Conservation (phyloP, 2,113 vertebrate species). For the Rhinoptilus africanus region DNA sequence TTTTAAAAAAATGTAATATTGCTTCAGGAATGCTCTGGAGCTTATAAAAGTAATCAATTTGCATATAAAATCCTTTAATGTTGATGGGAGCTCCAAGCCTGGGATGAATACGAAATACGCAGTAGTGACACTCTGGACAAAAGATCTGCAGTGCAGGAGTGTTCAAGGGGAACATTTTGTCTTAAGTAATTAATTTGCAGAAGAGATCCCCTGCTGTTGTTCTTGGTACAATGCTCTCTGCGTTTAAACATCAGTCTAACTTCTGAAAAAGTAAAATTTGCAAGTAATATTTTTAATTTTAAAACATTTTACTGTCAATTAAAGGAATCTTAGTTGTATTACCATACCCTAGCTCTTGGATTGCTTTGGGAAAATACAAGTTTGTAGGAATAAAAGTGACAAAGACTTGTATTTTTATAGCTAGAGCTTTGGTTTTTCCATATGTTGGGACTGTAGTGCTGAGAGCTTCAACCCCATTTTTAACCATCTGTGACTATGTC, state of each 20-base stretch:
- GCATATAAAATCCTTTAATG: constrained; percentile 60
- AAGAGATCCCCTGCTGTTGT: constrained; percentile 60
- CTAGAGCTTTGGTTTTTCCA: background rate
- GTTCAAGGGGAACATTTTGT: constrained; percentile 64
- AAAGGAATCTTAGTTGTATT: constrained; percentile 46
- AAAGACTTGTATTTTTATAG: background rate
- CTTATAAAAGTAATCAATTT: constrained; percentile 66
- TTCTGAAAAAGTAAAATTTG: constrained; percentile 60
- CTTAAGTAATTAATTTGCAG: constrained; percentile 71
- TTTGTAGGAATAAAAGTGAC: background rate
- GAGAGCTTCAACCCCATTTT: constrained; percentile 35
- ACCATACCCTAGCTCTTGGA: background rate
- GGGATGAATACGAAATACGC: constrained; percentile 53
- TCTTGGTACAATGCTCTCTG: constrained; percentile 51
- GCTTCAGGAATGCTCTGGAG: constrained; percentile 52
- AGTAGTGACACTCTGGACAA: constrained; percentile 62
- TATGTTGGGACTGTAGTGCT: background rate
- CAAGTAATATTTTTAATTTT: constrained; percentile 51
- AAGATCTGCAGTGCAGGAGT: constrained; percentile 69
- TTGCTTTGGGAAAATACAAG: constrained; percentile 4
- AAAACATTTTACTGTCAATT: constrained; percentile 28
- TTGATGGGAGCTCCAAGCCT: constrained; percentile 46
- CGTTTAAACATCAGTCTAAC: constrained; percentile 61
- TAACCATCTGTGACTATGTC: constrained; percentile 56
- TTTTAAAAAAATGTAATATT: background rate